Evolutionary conservation across 2,888 invertebrate species (phyloP).

Genomic region (Willowsia nigromaculata): DNA sequence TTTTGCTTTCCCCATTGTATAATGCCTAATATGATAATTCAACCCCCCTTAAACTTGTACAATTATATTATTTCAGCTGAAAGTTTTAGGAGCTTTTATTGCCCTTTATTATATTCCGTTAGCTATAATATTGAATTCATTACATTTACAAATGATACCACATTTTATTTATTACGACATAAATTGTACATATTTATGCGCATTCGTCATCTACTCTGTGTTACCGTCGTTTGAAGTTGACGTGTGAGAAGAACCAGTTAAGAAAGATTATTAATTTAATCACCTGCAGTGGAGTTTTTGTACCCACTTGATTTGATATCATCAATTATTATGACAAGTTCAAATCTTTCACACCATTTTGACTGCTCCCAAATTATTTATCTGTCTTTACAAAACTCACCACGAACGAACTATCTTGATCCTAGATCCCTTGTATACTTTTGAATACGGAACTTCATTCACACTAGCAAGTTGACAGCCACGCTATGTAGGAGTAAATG

Average conservation of each 20-base stretch:
- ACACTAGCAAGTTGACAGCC: too few relatives aligned
- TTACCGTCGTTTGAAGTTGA: constrained; percentile 15
- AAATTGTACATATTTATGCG: not conserved
- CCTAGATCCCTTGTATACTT: too few relatives aligned
- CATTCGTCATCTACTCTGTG: not conserved
- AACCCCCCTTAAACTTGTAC: too few relatives aligned
- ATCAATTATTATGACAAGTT: constrained; percentile 68
- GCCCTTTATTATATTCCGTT: constrained; percentile 45
- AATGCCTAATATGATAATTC: too few relatives aligned
- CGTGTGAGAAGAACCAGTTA: constrained; percentile 57
- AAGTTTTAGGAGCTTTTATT: constrained; percentile 51
- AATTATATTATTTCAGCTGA: not conserved
- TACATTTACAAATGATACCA: constrained; percentile 4
- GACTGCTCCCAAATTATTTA: not conserved
- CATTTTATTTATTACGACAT: constrained; percentile 17
- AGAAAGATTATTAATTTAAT: constrained; percentile 58
- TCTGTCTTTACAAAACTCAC: not conserved
- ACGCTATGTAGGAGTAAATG: too few relatives aligned
- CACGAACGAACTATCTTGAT: not conserved
- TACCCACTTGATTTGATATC: constrained; percentile 60
- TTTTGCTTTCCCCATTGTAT: not conserved
- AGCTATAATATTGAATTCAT: not conserved
- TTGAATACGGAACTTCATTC: too few relatives aligned
- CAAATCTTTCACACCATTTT: constrained; percentile 69
- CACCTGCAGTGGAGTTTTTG: constrained; percentile 56